Conservation (phyloP, 2,888 invertebrate genomes). For the Lycocerus yunnanus region DNA sequence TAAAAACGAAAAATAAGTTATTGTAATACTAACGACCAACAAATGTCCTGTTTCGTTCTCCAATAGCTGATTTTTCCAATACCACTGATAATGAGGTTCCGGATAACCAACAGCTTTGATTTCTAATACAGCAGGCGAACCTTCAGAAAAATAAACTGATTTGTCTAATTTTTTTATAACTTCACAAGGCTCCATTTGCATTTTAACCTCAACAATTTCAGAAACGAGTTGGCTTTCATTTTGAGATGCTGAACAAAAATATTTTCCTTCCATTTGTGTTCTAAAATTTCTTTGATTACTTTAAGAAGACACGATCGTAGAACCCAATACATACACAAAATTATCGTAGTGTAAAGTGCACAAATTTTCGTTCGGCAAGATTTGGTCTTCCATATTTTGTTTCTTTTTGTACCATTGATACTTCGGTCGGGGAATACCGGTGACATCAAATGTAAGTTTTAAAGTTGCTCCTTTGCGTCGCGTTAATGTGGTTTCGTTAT, state of each 20-base stretch:
- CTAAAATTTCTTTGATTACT: slow-evolving; percentile 13
- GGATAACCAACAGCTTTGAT: slow-evolving; percentile 34
- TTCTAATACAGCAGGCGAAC: slow-evolving; percentile 24
- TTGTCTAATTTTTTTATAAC: slow-evolving; percentile 30
- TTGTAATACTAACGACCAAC: slow-evolving; percentile 4
- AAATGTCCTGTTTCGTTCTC: slow-evolving; percentile 21
- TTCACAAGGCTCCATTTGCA: slow-evolving; percentile 30
- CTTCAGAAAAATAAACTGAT: slow-evolving; percentile 20
- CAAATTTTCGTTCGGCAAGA: slow-evolving; percentile 12
- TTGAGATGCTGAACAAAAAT: slow-evolving; percentile 37
- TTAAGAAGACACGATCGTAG: neutral
- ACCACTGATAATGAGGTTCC: slow-evolving; percentile 35
- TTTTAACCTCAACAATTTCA: slow-evolving; percentile 29
- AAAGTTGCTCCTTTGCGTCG: slow-evolving; percentile 6
- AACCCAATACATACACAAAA: slow-evolving; percentile 1
- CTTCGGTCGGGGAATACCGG: slow-evolving; percentile 28
- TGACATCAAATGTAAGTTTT: slow-evolving; percentile 20
- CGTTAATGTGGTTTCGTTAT: slow-evolving; percentile 1
- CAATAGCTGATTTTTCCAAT: slow-evolving; percentile 27
- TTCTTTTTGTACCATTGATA: no score
- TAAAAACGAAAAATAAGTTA: neutral
- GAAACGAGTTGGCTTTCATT: slow-evolving; percentile 7
- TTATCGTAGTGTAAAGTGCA: slow-evolving; percentile 13
- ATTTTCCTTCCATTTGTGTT: slow-evolving; percentile 34
- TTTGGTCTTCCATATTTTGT: slow-evolving; percentile 4